Base-by-base conservation (phyloP, 2,797 vertebrate species). In the Apodemus agrarius region DNA sequence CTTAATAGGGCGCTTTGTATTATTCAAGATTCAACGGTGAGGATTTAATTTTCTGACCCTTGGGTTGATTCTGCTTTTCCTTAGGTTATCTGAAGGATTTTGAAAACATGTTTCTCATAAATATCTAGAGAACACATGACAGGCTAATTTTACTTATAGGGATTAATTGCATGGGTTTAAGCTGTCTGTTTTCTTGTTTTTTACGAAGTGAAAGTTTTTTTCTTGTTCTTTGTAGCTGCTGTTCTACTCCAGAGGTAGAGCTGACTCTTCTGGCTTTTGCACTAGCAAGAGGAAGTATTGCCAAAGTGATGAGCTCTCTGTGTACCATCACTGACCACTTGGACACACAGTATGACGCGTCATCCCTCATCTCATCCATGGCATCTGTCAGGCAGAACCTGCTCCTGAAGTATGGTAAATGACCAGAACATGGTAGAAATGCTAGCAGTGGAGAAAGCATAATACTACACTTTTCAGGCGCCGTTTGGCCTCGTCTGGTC, bases 181-280 rank as follows among this genome's bases (percentile, higher is more conserved):
- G 31, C 82, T 93, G 5, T 46, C 43, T 96, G 46, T 97, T 95
- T 96, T 91, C 54, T 78, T 75, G 24, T 40, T 4, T 59, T 95
- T 94, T 79, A 85, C 75, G 49, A 95, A 95, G 61, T 93, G 4
- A 94, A 94, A 29, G 49, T 54, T 94, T 74, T 94, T 91, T 89
- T 31, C 52, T 79, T 63, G 10, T 86, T 87, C 75, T 95, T 87
- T 89, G 3, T 93, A 99, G 99, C 93, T 99, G 99, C 97, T 99
- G 99, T 97, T 99, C 99, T 95, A 99, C 99, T 96, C 99, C 99
- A 52, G 99, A 99, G 83, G 99, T 99, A 29, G 99, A 99, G 95
- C 97, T 99, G 97, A 99, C 99, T 14, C 99, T 99, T 76, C 97
- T 99, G 98, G 99, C 99, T 46, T 99, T 99, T 80, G 99, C 99